These are phyloP conservation scores for Scolopax rusticola DNA, from an alignment of 2,797 vertebrate genomes.

Conservation along the genomic window DNA sequence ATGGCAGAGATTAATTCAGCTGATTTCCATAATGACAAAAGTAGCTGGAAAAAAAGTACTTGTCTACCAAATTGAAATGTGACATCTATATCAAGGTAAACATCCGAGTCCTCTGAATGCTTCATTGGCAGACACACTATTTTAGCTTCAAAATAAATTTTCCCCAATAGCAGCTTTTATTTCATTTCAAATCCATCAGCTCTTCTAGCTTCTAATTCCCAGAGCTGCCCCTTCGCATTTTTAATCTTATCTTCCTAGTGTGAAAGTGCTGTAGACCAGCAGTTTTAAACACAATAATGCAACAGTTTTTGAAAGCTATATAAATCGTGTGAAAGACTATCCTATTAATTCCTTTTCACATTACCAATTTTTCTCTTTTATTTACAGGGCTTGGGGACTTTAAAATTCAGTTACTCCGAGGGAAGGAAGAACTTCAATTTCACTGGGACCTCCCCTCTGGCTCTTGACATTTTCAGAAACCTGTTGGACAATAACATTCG, in stretches of 20 bases:
- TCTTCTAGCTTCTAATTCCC: constrained; percentile 52
- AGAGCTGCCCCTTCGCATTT: constrained; percentile 49
- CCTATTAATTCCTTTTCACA: constrained; percentile 61
- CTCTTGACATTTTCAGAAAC: constrained; percentile 65
- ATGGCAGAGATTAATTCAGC: constrained; percentile 2
- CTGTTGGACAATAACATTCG: neutral
- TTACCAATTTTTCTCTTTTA: constrained; percentile 55
- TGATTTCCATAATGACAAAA: constrained; percentile 51
- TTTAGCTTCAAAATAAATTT: constrained; percentile 51
- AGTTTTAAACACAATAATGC: constrained; percentile 59
- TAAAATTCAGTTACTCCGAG: constrained; percentile 40
- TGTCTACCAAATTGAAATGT: constrained; percentile 25
- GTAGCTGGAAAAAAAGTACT: constrained; percentile 1
- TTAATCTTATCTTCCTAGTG: constrained; percentile 60
- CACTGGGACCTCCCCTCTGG: constrained; percentile 44
- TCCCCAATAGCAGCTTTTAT: constrained; percentile 55
- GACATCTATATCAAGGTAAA: constrained; percentile 55
- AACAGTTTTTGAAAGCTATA: constrained; percentile 62
- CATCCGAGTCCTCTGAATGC: neutral
- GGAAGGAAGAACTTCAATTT: constrained; percentile 41
- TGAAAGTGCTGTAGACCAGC: constrained; percentile 56
- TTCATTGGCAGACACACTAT: neutral
- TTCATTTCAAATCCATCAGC: constrained; percentile 62
- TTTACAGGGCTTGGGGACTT: constrained; percentile 40
- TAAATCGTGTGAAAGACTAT: constrained; percentile 42